These are phyloP conservation scores for Leptonema lineaticorne DNA, from an alignment of 1,140 invertebrate genomes.

Conservation along the genomic window DNA sequence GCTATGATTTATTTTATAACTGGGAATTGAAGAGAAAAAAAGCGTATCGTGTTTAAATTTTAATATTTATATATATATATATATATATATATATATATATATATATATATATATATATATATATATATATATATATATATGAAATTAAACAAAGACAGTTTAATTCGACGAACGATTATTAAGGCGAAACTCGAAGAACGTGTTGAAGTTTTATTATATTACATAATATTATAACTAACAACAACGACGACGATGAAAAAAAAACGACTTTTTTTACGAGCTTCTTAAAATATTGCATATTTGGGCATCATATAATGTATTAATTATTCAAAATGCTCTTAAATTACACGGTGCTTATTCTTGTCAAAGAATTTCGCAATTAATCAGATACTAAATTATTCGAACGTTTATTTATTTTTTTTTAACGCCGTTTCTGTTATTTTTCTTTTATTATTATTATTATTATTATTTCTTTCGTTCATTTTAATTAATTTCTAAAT, in stretches of 20 bases:
- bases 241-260: too few species aligned
- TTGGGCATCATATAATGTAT: neutral
- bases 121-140: too few species aligned
- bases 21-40: too few species aligned
- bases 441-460: too few species aligned
- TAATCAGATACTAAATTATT: slow-evolving; percentile 11
- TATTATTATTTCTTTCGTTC: neutral
- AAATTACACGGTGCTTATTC: slow-evolving; percentile 16
- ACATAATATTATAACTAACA: too few species aligned
- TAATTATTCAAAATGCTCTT: slow-evolving; percentile 16
- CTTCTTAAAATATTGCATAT: slow-evolving; percentile 13
- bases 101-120: too few species aligned
- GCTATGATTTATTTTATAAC: too few species aligned
- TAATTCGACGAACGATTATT: neutral
- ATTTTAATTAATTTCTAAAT: slow-evolving; percentile 1
- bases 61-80: too few species aligned
- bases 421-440: neutral
- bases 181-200: slow-evolving; percentile 5
- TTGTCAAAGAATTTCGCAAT: slow-evolving; percentile 11
- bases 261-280: slow-evolving; percentile 13
- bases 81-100: too few species aligned
- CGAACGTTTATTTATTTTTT: neutral
- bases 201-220: slow-evolving; percentile 11
- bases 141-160: too few species aligned
- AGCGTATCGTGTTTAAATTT: too few species aligned